These are phyloP conservation scores for Salvelinus alpinus DNA, from an alignment of 2,113 vertebrate genomes.

Conservation along the genomic window DNA sequence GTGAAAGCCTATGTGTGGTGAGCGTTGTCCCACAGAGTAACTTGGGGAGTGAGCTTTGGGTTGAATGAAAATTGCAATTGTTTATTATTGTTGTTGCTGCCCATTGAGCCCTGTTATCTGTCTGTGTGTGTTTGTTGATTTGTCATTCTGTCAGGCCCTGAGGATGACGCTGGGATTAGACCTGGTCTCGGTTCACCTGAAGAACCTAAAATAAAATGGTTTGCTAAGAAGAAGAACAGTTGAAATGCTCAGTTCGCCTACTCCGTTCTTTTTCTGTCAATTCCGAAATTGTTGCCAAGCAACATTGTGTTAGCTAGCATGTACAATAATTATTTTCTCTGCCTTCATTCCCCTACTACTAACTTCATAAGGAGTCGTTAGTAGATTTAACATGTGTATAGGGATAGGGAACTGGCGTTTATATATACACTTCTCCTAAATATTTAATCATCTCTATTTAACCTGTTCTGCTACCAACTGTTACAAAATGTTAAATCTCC, in stretches of 20 bases:
- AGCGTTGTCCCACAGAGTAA: not conserved
- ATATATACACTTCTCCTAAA: too few species aligned
- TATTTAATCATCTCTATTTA: too few species aligned
- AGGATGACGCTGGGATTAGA: slow-evolving; percentile 80
- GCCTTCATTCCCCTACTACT: not conserved
- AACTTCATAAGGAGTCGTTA: too few species aligned
- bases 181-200: slow-evolving; percentile 64
- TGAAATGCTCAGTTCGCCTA: too few species aligned
- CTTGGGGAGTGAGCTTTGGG: too few species aligned
- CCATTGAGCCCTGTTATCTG: not conserved
- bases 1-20: not conserved
- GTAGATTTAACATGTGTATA: too few species aligned
- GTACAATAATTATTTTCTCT: not conserved
- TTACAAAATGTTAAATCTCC: too few species aligned
- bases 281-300: not conserved
- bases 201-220: slow-evolving; percentile 76
- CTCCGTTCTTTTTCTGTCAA: not conserved
- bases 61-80: too few species aligned
- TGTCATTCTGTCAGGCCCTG: slow-evolving; percentile 61
- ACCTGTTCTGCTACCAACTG: too few species aligned
- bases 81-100: too few species aligned
- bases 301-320: not conserved
- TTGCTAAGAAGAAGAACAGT: slow-evolving; percentile 43
- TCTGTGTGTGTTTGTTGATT: slow-evolving; percentile 2
- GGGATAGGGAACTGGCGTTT: too few species aligned